These are phyloP conservation scores for Apogon hyalosoma DNA, from an alignment of 2,797 vertebrate genomes.

Conservation along the genomic window DNA sequence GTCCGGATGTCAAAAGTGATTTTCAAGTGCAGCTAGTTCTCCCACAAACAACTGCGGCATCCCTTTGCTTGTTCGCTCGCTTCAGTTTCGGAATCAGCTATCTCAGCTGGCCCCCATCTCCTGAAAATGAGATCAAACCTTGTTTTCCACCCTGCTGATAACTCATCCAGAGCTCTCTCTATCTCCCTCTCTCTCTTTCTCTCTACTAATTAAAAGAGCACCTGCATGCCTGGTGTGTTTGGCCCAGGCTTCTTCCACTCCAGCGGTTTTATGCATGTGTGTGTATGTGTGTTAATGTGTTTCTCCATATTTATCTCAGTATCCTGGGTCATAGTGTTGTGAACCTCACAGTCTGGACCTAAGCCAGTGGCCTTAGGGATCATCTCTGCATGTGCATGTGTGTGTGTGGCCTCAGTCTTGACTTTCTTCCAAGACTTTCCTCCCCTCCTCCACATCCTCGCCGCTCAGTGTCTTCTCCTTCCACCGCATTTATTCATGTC, in stretches of 20 bases:
- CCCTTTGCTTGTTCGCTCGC: slow-evolving; percentile 14
- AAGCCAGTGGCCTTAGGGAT: slow-evolving; percentile 71
- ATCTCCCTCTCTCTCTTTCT: slow-evolving; percentile 38
- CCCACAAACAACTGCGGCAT: slow-evolving; percentile 19
- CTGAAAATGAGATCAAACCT: slow-evolving; percentile 74
- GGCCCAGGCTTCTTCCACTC: slow-evolving; percentile 49
- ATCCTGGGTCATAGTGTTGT: slow-evolving; percentile 68
- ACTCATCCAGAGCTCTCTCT: slow-evolving; percentile 60
- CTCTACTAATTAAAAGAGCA: slow-evolving; percentile 85
- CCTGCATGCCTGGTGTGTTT: slow-evolving; percentile 76
- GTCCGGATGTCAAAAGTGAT: slow-evolving; percentile 8
- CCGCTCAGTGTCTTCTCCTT: slow-evolving; percentile 35
- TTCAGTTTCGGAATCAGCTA: slow-evolving; percentile 23
- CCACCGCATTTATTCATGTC: slow-evolving; percentile 42
- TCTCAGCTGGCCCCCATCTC: slow-evolving; percentile 39
- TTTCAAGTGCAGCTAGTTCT: slow-evolving; percentile 8
- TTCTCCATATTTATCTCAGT: slow-evolving; percentile 75
- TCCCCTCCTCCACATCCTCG: slow-evolving; percentile 15
- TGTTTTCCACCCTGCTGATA: slow-evolving; percentile 60
- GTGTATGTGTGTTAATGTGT: slow-evolving; percentile 43
- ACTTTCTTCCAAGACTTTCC: slow-evolving; percentile 59
- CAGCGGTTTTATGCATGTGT: slow-evolving; percentile 43
- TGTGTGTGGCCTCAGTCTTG: slow-evolving; percentile 51
- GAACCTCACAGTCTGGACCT: slow-evolving; percentile 72
- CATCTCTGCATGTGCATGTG: slow-evolving; percentile 48